These are phyloP conservation scores for Lophotriccus pileatus DNA, from an alignment of 2,797 vertebrate genomes.

Conservation along the genomic window DNA sequence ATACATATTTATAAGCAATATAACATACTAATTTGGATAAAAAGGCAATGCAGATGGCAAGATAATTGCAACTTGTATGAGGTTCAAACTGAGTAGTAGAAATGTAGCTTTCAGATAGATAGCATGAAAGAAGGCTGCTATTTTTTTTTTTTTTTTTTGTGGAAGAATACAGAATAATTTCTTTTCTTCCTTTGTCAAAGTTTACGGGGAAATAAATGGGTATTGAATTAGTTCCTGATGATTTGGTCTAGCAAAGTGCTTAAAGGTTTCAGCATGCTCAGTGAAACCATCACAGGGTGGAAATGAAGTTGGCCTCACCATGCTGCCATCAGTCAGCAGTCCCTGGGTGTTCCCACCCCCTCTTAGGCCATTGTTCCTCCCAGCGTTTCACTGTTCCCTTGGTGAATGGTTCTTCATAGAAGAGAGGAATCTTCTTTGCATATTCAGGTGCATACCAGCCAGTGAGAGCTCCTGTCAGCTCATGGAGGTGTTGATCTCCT, in stretches of 20 bases:
- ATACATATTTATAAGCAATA: slow-evolving; percentile 29
- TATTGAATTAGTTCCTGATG: slow-evolving; percentile 37
- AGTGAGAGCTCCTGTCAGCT: neutral
- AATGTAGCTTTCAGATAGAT: slow-evolving; percentile 1
- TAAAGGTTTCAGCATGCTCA: neutral
- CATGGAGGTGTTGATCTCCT: neutral
- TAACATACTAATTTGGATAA: slow-evolving; percentile 31
- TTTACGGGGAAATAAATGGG: slow-evolving; percentile 3
- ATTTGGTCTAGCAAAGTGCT: slow-evolving; percentile 6
- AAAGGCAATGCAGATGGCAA: slow-evolving; percentile 38
- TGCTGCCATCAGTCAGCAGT: neutral
- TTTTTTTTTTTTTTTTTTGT: neutral
- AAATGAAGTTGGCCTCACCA: neutral
- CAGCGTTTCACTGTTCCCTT: rapidly evolving
- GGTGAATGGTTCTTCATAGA: neutral
- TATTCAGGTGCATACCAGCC: rapidly evolving
- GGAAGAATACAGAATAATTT: neutral
- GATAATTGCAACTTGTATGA: slow-evolving; percentile 12
- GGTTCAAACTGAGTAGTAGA: slow-evolving; percentile 10
- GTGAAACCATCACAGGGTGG: neutral
- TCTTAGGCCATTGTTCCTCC: neutral
- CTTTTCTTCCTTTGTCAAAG: slow-evolving; percentile 10
- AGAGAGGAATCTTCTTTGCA: neutral
- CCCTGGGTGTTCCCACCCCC: neutral
- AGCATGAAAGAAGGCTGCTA: neutral